These are phyloP conservation scores for Lumbricus terrestris DNA, from an alignment of 2,888 invertebrate species.

Conservation along the genomic window DNA sequence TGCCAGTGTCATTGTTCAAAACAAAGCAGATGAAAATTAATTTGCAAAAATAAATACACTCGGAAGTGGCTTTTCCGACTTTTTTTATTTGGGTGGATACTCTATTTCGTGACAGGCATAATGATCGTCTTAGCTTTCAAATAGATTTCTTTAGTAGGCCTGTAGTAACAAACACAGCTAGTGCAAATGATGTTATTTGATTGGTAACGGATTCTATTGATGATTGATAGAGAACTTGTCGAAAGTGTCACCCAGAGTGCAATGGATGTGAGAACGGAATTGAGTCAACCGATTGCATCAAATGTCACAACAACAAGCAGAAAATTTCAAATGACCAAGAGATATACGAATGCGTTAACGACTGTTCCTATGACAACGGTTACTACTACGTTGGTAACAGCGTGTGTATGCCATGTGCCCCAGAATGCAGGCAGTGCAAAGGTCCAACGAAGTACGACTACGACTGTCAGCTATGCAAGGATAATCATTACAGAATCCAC, in stretches of 20 bases:
- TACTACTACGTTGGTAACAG: background rate
- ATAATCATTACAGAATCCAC: background rate
- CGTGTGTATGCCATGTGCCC: background rate
- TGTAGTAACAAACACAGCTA: background rate
- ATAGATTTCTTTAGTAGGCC: background rate
- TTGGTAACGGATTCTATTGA: background rate
- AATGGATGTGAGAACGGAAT: background rate
- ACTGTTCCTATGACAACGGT: conserved; percentile 3
- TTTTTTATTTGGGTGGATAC: no score
- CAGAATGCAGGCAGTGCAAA: background rate
- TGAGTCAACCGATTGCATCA: background rate
- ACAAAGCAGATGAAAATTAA: no score
- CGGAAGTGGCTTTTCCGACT: no score
- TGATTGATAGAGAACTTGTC: conserved; percentile 12
- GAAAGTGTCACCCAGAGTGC: conserved; percentile 18
- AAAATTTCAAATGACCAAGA: background rate
- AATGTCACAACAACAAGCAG: background rate
- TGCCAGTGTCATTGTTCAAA: no score
- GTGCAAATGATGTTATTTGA: background rate
- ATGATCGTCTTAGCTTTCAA: background rate
- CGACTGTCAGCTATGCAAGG: background rate
- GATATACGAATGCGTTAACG: background rate
- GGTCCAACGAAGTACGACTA: background rate
- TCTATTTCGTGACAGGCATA: no score
- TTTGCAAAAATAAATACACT: no score